Base-by-base conservation (phyloP, 2,888 invertebrate species). In the Clostera curtula region DNA sequence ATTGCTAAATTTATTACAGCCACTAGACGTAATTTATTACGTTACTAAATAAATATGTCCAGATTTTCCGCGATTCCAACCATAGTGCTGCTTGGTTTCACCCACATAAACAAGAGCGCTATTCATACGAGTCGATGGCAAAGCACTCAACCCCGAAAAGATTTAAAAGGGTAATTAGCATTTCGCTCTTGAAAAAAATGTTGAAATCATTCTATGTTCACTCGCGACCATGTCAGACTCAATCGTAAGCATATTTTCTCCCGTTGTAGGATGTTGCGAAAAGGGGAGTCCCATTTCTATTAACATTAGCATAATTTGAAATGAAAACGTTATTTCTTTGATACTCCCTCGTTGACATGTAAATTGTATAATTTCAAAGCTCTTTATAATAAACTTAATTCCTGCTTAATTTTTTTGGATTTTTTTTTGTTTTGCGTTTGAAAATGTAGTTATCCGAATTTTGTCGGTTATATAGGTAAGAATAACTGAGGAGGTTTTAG, bases 61-160 rank as follows among this genome's bases (percentile, higher is more conserved):
- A n/a, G n/a, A n/a, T n/a, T n/a, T n/a, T n/a, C n/a, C n/a, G n/a
- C n/a, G n/a, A n/a, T n/a, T n/a, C n/a, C n/a, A n/a, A n/a, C n/a
- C n/a, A n/a, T n/a, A n/a, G n/a, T n/a, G n/a, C n/a, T n/a, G n/a
- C n/a, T n/a, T n/a, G n/a, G n/a, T n/a, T n/a, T n/a, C n/a, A n/a
- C 48, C 49, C 42, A 56, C 60, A 64, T 73, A 71, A 75, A 77
- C 73, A 71, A 55, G 61, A 68, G 56, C n/a, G n/a, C 63, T 64
- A 74, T 73, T 73, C 70, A 64, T 66, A 56, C 63, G 63, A 69
- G 69, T 72, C 68, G 65, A 74, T 68, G 65, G 55, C n/a, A n/a
- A n/a, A 58, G 61, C 62, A 66, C 67, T 71, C 58, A 54, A 58
- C 57, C 49, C 49, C 47, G 45, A 47, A 56, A 60, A 56, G 58